A percentile compares a stretch with the other conserved stretches of the same genome.
Conservation (phyloP, 2,797 vertebrate genomes). For the Tympanoctomys barrerae region DNA sequence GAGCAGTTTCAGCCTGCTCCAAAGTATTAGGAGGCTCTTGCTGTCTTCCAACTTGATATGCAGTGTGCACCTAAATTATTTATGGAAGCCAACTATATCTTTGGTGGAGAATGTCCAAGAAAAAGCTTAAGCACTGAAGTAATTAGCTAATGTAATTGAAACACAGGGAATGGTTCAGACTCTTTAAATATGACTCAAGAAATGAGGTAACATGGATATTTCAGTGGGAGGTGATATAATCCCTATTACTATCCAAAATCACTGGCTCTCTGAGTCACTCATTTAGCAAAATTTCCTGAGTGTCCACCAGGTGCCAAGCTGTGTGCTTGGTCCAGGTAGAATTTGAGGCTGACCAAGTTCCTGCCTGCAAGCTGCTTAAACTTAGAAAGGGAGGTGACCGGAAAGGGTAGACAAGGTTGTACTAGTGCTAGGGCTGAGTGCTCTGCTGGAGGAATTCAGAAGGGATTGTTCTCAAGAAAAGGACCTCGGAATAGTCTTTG, state of each 20-base stretch:
- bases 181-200: slow-evolving; percentile 72
- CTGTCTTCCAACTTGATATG: slow-evolving; percentile 44
- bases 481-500: not conserved
- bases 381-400: not conserved
- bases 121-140: slow-evolving; percentile 67
- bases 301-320: not conserved
- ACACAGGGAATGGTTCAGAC: slow-evolving; percentile 60
- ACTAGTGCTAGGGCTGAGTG: not conserved
- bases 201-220: slow-evolving; percentile 68
- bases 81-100: slow-evolving; percentile 71
- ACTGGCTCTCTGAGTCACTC: slow-evolving; percentile 35
- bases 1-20: not conserved
- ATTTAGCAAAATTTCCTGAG: slow-evolving; percentile 19
- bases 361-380: not conserved
- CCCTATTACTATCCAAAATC: slow-evolving; percentile 5
- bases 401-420: accelerated
- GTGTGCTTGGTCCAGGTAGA: not conserved
- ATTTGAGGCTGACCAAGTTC: not conserved
- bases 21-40: not conserved
- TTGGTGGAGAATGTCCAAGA: slow-evolving; percentile 74
- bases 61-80: slow-evolving; percentile 72
- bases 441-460: not conserved
- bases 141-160: slow-evolving; percentile 80
- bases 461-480: not conserved
- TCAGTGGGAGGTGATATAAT: slow-evolving; percentile 70